phyloP scores from a whole-genome alignment of 2,888 invertebrate genomes.

The Netelia inedita region DNA sequence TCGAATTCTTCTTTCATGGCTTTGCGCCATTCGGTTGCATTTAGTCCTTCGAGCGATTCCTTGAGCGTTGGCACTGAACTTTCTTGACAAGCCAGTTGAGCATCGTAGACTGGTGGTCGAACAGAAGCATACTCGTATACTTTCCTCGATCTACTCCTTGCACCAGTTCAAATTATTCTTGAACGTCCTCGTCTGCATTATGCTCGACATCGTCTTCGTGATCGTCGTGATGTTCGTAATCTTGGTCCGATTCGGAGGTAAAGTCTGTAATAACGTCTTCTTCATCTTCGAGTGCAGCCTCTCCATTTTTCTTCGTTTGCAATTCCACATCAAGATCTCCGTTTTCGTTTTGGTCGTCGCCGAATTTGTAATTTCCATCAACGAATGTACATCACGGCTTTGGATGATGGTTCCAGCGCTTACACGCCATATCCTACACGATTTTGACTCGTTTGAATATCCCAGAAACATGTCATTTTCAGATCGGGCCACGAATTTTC shows the following conservation, averaged over 20 bases:
- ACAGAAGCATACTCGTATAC: constrained; percentile 3
- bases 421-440: constrained; percentile 72
- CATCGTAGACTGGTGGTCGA: neutral
- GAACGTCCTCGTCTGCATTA: constrained; percentile 32
- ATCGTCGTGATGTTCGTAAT: no score
- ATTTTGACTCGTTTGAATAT: constrained; percentile 70
- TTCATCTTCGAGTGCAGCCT: no score
- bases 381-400: constrained; percentile 65
- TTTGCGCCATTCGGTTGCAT: constrained; percentile 37
- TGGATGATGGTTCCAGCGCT: constrained; percentile 65
- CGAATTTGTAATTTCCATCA: no score
- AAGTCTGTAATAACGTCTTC: no score
- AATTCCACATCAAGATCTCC: no score
- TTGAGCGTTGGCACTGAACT: constrained; percentile 2
- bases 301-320: no score
- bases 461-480: constrained; percentile 66
- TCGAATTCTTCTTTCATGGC: constrained; percentile 52
- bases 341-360: no score
- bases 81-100: constrained; percentile 17
- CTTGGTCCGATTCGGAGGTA: no score
- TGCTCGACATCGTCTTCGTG: no score
- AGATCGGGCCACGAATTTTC: constrained; percentile 71
- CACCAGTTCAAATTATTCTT: constrained; percentile 24
- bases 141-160: constrained; percentile 29
- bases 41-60: constrained; percentile 40